A percentile compares a stretch with the other conserved stretches of the same genome.
Evolutionary conservation across 2,888 invertebrate genomes (phyloP).

Genomic region (Unio pictorum): DNA sequence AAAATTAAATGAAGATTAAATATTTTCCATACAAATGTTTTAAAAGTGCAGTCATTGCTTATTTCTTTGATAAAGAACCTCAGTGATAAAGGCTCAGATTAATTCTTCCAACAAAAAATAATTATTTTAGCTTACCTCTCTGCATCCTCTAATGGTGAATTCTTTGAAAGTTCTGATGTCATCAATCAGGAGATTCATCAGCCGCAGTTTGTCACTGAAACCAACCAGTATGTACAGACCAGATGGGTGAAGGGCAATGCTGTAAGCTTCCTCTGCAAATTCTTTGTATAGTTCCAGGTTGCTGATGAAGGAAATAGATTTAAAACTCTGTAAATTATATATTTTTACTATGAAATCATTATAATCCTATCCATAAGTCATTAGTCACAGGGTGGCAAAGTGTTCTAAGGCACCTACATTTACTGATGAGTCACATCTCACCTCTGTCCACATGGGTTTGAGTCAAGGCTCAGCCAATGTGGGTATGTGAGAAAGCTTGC

Average conservation of each 20-base stretch:
- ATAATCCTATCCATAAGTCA: neutral
- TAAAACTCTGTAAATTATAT: neutral
- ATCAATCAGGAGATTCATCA: slow-evolving; percentile 90
- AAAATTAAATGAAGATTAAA: no score
- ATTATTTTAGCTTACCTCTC: slow-evolving; percentile 71
- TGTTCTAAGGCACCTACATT: no score
- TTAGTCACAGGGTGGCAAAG: no score
- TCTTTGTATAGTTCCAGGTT: slow-evolving; percentile 82
- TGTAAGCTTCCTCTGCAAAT: slow-evolving; percentile 86
- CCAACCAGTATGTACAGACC: slow-evolving; percentile 91
- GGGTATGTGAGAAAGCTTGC: no score
- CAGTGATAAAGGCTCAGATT: no score
- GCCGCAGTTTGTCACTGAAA: slow-evolving; percentile 90
- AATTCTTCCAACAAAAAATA: no score
- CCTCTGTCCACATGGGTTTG: no score
- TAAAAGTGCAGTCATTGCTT: no score
- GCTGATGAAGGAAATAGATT: slow-evolving; percentile 43
- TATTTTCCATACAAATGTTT: no score
- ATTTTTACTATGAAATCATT: neutral
- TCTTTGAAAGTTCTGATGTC: slow-evolving; percentile 83
- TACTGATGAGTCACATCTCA: no score
- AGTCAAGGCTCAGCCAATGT: no score
- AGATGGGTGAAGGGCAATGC: slow-evolving; percentile 82
- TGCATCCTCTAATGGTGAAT: slow-evolving; percentile 83
- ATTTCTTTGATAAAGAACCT: no score